Evolutionary conservation across 2,888 invertebrate genomes (phyloP), one percentile per base, ranked within the genome.

Genomic region (Tetranychus piercei): DNA sequence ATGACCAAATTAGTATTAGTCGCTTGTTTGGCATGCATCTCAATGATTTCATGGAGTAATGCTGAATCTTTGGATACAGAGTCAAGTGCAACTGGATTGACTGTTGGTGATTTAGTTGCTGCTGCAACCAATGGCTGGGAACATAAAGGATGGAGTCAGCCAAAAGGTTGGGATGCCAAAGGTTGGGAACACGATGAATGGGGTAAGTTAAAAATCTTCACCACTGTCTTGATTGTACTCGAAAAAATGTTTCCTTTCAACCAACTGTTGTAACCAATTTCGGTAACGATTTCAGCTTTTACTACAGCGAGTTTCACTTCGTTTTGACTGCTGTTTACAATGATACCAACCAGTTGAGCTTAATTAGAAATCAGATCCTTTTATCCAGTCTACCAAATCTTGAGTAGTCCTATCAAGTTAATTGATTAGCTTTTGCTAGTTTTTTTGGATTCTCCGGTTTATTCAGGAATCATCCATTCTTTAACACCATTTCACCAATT

Each of bases 181-280:
- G 34, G 34, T 11, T 69, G 69, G 69, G 69, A 69, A 69, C 22
- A 69, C 20, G 69, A 69, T 69, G 69, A 69, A 23, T 69, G 34
- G 20, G 69, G 69, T 69, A 69, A 69, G 69, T 69, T 69, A 20
- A 6, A n/a, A 67, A 67, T 67, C n/a, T 18, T 34, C 3, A 34
- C 34, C 34, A 34, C 34, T 34, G 34, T 34, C 34, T 34, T 4
- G 34, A 34, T 34, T 34, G 34, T 34, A 34, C 34, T 34, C 34
- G 34, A 34, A 34, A 34, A 34, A 34, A 34, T 34, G 34, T 34
- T 34, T 34, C 34, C 34, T 34, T 34, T 34, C 34, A 34, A 34
- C 34, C 34, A 34, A 34, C 5, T 34, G 34, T 34, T 5, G 34
- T 34, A 34, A 34, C 34, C 34, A 34, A 34, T 34, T 5, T 34